These are phyloP conservation scores for Myiopsitta monachus DNA, from an alignment of 2,113 vertebrate genomes.

Conservation along the genomic window DNA sequence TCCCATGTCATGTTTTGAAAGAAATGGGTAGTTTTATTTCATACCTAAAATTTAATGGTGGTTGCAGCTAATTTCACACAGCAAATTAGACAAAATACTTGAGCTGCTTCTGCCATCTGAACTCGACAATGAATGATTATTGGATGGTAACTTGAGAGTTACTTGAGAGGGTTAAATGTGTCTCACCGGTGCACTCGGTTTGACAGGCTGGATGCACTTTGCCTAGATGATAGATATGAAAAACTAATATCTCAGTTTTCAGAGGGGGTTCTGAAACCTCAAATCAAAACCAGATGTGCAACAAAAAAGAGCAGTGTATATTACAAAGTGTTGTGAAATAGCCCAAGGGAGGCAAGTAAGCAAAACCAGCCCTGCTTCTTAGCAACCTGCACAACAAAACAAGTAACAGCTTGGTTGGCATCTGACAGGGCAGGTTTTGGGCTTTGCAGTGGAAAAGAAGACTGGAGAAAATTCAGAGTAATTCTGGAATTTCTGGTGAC, in stretches of 20 bases:
- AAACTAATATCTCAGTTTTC: conserved; percentile 69
- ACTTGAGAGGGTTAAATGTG: conserved; percentile 50
- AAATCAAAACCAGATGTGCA: conserved; percentile 83
- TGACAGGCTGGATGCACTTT: conserved; percentile 57
- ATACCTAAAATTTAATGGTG: conserved; percentile 39
- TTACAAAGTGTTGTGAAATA: conserved; percentile 82
- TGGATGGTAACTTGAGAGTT: neutral
- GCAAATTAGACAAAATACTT: conserved; percentile 21
- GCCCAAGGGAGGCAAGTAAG: conserved; percentile 83
- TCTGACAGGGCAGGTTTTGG: conserved; percentile 63
- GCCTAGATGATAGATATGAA: conserved; percentile 67
- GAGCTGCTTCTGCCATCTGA: neutral
- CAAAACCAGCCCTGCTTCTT: conserved; percentile 79
- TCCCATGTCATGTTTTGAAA: neutral
- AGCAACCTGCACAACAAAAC: conserved; percentile 80
- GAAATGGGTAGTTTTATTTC: conserved; percentile 4
- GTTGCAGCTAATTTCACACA: conserved; percentile 49
- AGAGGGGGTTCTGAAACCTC: conserved; percentile 72
- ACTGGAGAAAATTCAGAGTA: conserved; percentile 25
- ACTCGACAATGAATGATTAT: neutral
- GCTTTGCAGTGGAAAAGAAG: conserved; percentile 63
- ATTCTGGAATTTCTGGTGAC: conserved; percentile 31
- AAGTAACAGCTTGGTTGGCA: conserved; percentile 74
- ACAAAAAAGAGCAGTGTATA: conserved; percentile 70
- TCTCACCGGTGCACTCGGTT: conserved; percentile 37